Percentiles rank a stretch among this genome's conserved stretches.
Conservation (phyloP, 2,797 vertebrate genomes). For the Enteromius thamalakanensis region DNA sequence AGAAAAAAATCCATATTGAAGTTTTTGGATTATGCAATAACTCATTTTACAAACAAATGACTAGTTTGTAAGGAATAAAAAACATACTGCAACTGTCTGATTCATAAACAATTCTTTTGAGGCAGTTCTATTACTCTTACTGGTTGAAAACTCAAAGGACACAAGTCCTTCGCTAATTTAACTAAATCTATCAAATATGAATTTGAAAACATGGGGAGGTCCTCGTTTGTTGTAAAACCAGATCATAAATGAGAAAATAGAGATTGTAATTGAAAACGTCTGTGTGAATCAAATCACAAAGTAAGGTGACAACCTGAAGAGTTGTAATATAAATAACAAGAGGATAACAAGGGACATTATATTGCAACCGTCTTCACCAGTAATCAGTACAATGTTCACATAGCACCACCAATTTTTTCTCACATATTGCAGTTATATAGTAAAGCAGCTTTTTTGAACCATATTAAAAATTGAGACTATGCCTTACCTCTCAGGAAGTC, state of each 20-base stretch:
- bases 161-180: background rate
- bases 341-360: no score
- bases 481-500: background rate
- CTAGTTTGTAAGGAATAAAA: background rate
- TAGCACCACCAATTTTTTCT: background rate
- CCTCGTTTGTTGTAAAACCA: background rate
- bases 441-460: background rate
- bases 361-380: no score
- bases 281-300: background rate
- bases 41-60: background rate
- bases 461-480: background rate
- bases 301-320: background rate
- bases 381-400: background rate
- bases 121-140: background rate
- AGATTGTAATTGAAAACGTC: background rate
- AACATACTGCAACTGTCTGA: background rate
- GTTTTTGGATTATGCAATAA: background rate
- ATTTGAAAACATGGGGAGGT: background rate
- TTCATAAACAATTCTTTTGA: background rate
- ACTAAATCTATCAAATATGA: background rate
- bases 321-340: no score
- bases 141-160: background rate
- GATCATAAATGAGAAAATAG: background rate
- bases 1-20: background rate
- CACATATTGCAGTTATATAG: background rate